Evolutionary conservation across 2,888 invertebrate genomes (phyloP).

Genomic region (Phortica okadai): DNA sequence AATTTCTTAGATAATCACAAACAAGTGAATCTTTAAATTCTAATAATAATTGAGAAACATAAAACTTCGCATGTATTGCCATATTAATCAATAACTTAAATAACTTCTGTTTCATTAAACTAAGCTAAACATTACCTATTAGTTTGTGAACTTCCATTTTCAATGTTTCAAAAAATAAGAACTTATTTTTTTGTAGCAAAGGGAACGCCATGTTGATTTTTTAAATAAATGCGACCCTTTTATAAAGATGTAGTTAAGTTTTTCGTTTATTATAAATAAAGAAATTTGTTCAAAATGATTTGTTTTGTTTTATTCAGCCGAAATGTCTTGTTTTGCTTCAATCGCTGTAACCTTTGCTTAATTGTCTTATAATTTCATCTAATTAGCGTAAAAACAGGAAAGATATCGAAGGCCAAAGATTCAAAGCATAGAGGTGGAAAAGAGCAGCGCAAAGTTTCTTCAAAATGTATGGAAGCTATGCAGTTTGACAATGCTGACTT

Average conservation of each 20-base stretch:
- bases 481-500: background rate
- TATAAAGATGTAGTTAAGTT: background rate
- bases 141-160: background rate
- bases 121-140: no score
- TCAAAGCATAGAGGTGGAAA: background rate
- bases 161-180: background rate
- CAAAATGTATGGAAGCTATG: background rate
- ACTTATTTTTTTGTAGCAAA: background rate
- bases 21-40: background rate
- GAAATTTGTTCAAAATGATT: background rate
- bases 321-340: background rate
- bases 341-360: background rate
- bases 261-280: conserved; percentile 3
- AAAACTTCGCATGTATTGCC: background rate
- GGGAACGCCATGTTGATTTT: background rate
- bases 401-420: background rate
- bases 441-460: background rate
- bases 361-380: conserved; percentile 1
- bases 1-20: background rate
- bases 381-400: background rate
- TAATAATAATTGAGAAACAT: background rate
- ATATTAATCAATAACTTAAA: background rate
- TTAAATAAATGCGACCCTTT: background rate
- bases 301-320: background rate
- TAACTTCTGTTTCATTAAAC: background rate